Base-by-base conservation (phyloP, 2,888 invertebrate species). In the Cantharis rustica region DNA sequence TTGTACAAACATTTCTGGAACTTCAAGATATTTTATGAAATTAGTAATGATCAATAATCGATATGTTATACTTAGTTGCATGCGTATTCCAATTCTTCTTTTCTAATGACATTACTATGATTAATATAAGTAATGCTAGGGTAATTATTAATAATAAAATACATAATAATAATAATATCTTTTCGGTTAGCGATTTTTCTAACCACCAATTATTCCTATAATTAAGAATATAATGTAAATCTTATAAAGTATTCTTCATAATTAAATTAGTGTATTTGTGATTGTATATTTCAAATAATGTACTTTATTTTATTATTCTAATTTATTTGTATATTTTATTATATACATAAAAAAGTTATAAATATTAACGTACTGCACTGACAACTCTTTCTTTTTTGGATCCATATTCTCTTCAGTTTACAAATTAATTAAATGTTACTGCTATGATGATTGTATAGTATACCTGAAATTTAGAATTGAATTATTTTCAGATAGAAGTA, bases 171-270 rank as follows among this genome's bases (percentile, higher is more conserved):
- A 93, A 92, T 81, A 95, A 89, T 63, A 92, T 90, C 81, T 93
- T 90, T 87, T 95, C 95, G 89, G 94, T 88, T 80, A 92, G 91
- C 62, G 93, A 93, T 81, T 95, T 90, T 79, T 94, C 90, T 82
- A 92, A 92, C 95, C 95, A 95, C 94, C 95, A 95, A 88, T 47
- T n/a, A n/a, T 47, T 47, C 2, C 47, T 47, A 47, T 7, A 47
- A 47, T 7, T n/a, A 47, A 47, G n/a, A n/a, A 7, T n/a, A 7
- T 47, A 1, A 27, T 27, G 3, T 27, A 10, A 11, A 11, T 11
- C n/a, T n/a, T n/a, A n/a, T n/a, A n/a, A n/a, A n/a, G n/a, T n/a
- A n/a, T n/a, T n/a, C n/a, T n/a, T n/a, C n/a, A n/a, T n/a, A n/a
- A n/a, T n/a, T n/a, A n/a, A n/a, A n/a, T n/a, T n/a, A n/a, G n/a